Evolutionary conservation across 2,888 invertebrate genomes (phyloP).

Genomic region (Tetrapedia diversipes): DNA sequence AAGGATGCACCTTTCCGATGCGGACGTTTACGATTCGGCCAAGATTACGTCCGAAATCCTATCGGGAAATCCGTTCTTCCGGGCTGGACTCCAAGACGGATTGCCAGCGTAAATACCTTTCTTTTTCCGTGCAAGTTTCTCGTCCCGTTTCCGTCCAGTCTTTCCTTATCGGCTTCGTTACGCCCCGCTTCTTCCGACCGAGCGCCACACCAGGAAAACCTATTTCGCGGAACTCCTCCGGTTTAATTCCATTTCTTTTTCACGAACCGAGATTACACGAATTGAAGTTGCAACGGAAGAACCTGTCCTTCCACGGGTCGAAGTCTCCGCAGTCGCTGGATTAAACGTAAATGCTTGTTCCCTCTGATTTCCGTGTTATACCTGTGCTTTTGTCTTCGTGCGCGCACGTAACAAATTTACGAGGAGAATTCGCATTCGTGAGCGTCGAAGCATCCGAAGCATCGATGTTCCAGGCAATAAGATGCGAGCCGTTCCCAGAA

Average conservation of each 20-base stretch:
- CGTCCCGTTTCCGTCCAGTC: not conserved
- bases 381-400: not conserved
- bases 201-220: not conserved
- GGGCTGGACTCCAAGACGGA: slow-evolving; percentile 29
- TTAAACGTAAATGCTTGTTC: too few species aligned
- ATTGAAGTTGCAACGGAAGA: not conserved
- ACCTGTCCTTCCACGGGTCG: slow-evolving; percentile 17
- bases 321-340: not conserved
- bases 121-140: not conserved
- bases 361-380: too few species aligned
- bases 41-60: slow-evolving; percentile 65
- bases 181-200: not conserved
- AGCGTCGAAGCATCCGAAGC: too few species aligned
- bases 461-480: too few species aligned
- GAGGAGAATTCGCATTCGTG: not conserved
- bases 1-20: slow-evolving; percentile 7
- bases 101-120: slow-evolving; percentile 43
- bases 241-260: not conserved
- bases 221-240: not conserved
- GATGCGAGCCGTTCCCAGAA: too few species aligned
- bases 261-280: slow-evolving; percentile 7
- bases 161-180: not conserved
- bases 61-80: slow-evolving; percentile 40
- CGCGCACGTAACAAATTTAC: too few species aligned
- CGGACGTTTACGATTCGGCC: slow-evolving; percentile 37